Conservation (phyloP, 2,888 invertebrate genomes). For the Epiperipatus broadwayi region DNA sequence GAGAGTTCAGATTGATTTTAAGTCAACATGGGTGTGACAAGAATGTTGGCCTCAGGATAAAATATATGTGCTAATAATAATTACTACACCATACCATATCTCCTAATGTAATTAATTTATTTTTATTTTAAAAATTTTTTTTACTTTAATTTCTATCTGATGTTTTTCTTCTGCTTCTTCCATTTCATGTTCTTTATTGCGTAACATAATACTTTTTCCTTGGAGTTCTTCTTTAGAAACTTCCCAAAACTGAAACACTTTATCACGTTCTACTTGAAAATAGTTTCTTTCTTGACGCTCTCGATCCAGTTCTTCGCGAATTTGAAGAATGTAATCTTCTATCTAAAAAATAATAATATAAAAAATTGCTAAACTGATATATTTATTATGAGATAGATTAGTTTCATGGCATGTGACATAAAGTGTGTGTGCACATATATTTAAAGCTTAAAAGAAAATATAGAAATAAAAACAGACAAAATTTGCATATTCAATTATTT, state of each 20-base stretch:
- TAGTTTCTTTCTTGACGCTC: conserved; percentile 88
- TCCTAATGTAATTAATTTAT: conserved; percentile 17
- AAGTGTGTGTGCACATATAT: no score
- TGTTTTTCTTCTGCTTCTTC: conserved; percentile 70
- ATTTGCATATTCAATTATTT: no score
- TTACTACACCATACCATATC: conserved; percentile 38
- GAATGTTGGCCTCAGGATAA: no score
- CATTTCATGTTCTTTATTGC: conserved; percentile 63
- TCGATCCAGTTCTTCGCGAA: conserved; percentile 75
- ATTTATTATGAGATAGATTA: no score
- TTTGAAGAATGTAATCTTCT: conserved; percentile 25
- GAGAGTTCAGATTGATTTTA: no score
- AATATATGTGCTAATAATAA: no score
- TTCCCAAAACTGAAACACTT: conserved; percentile 85
- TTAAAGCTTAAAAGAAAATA: no score
- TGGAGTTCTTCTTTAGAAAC: conserved; percentile 73
- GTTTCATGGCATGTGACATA: no score
- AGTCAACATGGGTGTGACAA: no score
- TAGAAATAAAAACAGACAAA: no score
- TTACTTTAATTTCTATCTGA: conserved; percentile 55
- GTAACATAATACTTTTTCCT: conserved; percentile 47
- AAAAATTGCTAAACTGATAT: no score
- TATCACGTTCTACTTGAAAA: conserved; percentile 83
- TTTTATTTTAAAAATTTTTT: not conserved
- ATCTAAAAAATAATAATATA: no score